Evolutionary conservation across 2,888 invertebrate genomes (phyloP).

Genomic region (Strigamia transsilvanica): DNA sequence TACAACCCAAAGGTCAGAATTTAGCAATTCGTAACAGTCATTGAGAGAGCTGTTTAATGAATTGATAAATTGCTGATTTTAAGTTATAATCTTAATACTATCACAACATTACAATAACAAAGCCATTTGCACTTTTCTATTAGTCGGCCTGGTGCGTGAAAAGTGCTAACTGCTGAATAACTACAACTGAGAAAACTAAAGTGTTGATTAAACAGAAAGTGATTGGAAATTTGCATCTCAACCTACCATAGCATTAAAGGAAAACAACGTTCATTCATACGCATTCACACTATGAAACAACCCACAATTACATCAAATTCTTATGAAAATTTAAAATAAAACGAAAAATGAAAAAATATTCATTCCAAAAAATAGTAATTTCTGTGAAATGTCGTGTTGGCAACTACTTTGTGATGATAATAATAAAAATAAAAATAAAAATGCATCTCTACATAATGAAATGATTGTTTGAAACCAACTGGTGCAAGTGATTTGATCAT

Average conservation of each 20-base stretch:
- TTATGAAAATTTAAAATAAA: background rate
- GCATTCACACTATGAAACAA: slow-evolving; percentile 22
- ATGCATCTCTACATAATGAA: background rate
- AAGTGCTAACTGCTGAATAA: slow-evolving; percentile 13
- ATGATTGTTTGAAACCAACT: background rate
- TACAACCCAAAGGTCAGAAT: background rate
- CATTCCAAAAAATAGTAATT: background rate
- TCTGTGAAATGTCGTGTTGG: background rate
- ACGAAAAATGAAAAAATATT: background rate
- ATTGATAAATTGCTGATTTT: background rate
- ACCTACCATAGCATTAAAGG: slow-evolving; percentile 7
- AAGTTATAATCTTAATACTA: background rate
- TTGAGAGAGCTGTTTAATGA: background rate
- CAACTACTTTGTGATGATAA: slow-evolving; percentile 31
- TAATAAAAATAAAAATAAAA: too few relatives aligned
- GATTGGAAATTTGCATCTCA: slow-evolving; percentile 14
- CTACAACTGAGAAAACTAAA: slow-evolving; percentile 26
- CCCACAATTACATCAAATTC: background rate
- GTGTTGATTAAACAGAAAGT: slow-evolving; percentile 22
- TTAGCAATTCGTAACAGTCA: too few relatives aligned
- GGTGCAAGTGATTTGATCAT: background rate
- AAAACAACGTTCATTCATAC: background rate
- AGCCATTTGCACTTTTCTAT: slow-evolving; percentile 17
- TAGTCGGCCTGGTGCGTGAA: slow-evolving; percentile 28
- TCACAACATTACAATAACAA: background rate